Percentiles rank a stretch among this genome's conserved stretches.
These are phyloP conservation scores for Alosa alosa DNA, from an alignment of 2,113 vertebrate genomes.

Conservation along the genomic window DNA sequence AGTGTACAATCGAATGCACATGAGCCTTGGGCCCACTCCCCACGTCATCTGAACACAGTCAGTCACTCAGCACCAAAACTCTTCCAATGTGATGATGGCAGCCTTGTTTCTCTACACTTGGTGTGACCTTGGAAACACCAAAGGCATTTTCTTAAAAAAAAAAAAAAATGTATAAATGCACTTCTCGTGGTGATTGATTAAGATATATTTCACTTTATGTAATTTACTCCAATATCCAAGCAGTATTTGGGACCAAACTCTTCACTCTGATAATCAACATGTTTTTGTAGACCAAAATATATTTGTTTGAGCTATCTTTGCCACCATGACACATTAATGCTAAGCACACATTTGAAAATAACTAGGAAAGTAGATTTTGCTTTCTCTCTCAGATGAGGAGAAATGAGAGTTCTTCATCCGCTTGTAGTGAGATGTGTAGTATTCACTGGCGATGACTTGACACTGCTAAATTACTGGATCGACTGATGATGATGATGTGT, in stretches of 20 bases:
- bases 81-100: background rate
- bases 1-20: background rate
- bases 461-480: background rate
- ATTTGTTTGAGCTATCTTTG: background rate
- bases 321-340: background rate
- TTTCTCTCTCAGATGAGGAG: background rate
- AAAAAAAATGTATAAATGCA: slow-evolving; percentile 5
- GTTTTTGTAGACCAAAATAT: slow-evolving; percentile 2
- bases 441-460: background rate
- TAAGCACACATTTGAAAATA: background rate
- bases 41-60: background rate
- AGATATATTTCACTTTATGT: background rate
- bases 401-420: background rate
- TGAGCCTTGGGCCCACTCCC: background rate
- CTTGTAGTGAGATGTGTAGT: slow-evolving; percentile 4
- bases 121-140: background rate
- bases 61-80: background rate
- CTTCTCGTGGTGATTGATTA: background rate
- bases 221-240: background rate
- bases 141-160: background rate
- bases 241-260: background rate
- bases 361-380: background rate
- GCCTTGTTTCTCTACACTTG: background rate
- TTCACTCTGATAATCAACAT: background rate
- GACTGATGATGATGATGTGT: background rate